These are phyloP conservation scores for Cossypha dichroa DNA, from an alignment of 2,797 vertebrate genomes.

Conservation along the genomic window DNA sequence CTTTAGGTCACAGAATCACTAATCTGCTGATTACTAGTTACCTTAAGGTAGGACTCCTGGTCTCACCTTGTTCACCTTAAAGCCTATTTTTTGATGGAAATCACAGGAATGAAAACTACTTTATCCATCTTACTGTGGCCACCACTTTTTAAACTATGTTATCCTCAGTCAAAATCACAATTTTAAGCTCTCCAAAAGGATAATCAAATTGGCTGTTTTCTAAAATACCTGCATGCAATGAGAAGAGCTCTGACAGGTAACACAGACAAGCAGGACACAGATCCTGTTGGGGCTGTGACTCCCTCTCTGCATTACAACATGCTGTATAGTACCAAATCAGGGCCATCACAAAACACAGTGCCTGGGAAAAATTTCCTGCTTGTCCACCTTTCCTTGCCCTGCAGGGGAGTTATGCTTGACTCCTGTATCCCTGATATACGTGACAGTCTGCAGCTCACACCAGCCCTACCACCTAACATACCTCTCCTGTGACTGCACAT, in stretches of 20 bases:
- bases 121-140: neutral
- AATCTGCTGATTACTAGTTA: neutral
- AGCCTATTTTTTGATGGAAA: neutral
- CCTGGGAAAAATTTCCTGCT: slow-evolving; percentile 19
- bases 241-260: neutral
- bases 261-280: neutral
- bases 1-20: neutral
- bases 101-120: neutral
- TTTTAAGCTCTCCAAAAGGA: neutral
- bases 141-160: neutral
- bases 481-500: neutral
- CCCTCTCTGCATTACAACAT: neutral
- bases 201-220: neutral
- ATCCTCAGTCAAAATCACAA: neutral
- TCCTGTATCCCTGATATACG: neutral
- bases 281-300: neutral
- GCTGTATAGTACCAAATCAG: neutral
- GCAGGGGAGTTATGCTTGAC: neutral
- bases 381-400: neutral
- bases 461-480: neutral
- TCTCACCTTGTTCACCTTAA: neutral
- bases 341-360: neutral
- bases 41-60: neutral
- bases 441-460: neutral
- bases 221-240: neutral